These are phyloP conservation scores for Drosophila teissieri DNA, from an alignment of 1,140 invertebrate species.

Conservation along the genomic window DNA sequence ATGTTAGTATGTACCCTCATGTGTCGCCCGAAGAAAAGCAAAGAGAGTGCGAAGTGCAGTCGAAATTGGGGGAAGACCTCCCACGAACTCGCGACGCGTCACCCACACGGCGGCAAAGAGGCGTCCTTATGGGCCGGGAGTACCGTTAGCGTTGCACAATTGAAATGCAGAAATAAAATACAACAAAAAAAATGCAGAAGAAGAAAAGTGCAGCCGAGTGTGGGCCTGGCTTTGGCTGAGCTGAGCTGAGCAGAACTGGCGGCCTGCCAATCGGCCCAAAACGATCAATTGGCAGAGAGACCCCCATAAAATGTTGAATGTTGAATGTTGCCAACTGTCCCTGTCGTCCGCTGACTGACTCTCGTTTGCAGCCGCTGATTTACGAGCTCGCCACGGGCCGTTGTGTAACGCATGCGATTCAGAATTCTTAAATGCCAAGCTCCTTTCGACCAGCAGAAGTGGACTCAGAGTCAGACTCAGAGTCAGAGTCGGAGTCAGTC, in stretches of 20 bases:
- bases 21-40: constrained; percentile 7
- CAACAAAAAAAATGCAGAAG: constrained; percentile 14
- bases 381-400: constrained; percentile 81
- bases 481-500: background rate
- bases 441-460: constrained; percentile 64
- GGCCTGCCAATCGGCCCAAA: constrained; percentile 72
- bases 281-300: constrained; percentile 74
- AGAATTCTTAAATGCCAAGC: constrained; percentile 79
- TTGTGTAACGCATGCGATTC: constrained; percentile 84
- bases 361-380: constrained; percentile 75
- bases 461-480: constrained; percentile 2
- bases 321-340: constrained; percentile 53
- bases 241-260: constrained; percentile 23
- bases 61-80: constrained; percentile 51
- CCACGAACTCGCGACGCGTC: constrained; percentile 69
- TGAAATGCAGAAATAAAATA: constrained; percentile 60
- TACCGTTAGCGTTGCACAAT: constrained; percentile 80
- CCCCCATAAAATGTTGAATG: constrained; percentile 73
- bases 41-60: constrained; percentile 13
- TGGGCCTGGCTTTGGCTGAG: constrained; percentile 38
- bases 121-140: constrained; percentile 48
- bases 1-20: background rate
- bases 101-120: constrained; percentile 48
- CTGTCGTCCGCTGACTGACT: constrained; percentile 61
- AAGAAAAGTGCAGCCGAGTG: constrained; percentile 59